These are phyloP conservation scores for Eleginops maclovinus DNA, from an alignment of 2,113 vertebrate species.

Conservation along the genomic window DNA sequence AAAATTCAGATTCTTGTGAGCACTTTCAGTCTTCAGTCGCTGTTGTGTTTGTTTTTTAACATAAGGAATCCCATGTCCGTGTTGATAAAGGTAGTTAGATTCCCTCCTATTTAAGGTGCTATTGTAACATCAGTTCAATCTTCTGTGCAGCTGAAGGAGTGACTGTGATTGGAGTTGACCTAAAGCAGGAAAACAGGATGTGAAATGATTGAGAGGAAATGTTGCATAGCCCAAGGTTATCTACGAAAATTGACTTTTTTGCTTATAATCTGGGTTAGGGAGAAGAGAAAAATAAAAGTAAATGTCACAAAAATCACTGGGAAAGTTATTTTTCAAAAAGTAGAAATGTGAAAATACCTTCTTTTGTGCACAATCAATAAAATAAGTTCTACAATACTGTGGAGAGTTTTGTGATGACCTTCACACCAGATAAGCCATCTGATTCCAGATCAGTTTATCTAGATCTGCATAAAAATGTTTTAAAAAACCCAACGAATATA, in stretches of 20 bases:
- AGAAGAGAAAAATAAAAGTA: conserved; percentile 57
- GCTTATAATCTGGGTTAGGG: conserved; percentile 55
- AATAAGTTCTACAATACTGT: conserved; percentile 65
- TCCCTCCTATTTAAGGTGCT: conserved; percentile 81
- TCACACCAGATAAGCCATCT: conserved; percentile 11
- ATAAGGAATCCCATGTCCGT: conserved; percentile 43
- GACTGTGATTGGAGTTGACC: conserved; percentile 62
- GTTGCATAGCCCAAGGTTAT: conserved; percentile 57
- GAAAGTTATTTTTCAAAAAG: conserved; percentile 40
- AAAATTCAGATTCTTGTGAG: conserved; percentile 41
- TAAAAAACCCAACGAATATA: conserved; percentile 7
- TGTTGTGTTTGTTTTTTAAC: conserved; percentile 64
- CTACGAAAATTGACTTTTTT: conserved; percentile 47
- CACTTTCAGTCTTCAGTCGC: conserved; percentile 64
- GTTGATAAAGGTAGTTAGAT: conserved; percentile 54
- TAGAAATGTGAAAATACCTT: conserved; percentile 72
- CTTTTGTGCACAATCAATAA: conserved; percentile 76
- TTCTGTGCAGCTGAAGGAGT: conserved; percentile 81
- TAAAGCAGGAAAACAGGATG: conserved; percentile 64
- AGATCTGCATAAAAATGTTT: background rate
- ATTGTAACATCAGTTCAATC: conserved; percentile 73
- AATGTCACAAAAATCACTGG: conserved; percentile 34
- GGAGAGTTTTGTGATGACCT: conserved; percentile 65
- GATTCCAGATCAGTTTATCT: background rate
- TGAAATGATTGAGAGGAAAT: conserved; percentile 68